A percentile compares a stretch with the other conserved stretches of the same genome.
phyloP scores from a whole-genome alignment of 2,888 invertebrate genomes.

The Euplexia lucipara region DNA sequence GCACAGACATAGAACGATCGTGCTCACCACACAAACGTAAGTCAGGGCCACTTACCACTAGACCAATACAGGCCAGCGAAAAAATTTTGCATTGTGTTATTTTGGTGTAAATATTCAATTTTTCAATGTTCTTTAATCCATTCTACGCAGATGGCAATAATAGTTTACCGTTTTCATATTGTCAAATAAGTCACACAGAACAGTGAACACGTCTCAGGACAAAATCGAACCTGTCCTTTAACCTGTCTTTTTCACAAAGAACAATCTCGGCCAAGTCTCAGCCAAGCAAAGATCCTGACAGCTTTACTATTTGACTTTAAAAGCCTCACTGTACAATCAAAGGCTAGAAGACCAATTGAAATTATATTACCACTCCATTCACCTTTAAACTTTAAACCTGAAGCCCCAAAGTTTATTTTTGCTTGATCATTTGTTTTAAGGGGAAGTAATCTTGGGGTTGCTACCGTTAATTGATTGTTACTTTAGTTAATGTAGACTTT shows the following conservation, averaged over 20 bases:
- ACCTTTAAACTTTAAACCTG: conserved; percentile 39
- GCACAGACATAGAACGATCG: no score
- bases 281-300: conserved; percentile 38
- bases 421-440: conserved; percentile 7
- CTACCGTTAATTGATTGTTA: conserved; percentile 78
- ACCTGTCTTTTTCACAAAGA: conserved; percentile 14
- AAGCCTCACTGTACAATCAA: conserved; percentile 51
- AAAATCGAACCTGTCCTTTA: neutral
- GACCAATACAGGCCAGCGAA: no score
- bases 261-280: neutral
- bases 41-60: no score
- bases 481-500: conserved; percentile 73
- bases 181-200: no score
- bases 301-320: conserved; percentile 46
- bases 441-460: conserved; percentile 69
- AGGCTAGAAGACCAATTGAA: conserved; percentile 54
- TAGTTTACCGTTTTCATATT: no score
- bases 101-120: no score
- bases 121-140: no score
- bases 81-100: no score
- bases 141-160: no score
- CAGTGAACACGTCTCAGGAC: neutral
- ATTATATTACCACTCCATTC: conserved; percentile 7
- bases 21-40: no score
- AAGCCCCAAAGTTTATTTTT: conserved; percentile 29